Evolutionary conservation across 2,888 invertebrate species (phyloP), one percentile per base, ranked within the genome.

Genomic region (Apamea monoglypha): DNA sequence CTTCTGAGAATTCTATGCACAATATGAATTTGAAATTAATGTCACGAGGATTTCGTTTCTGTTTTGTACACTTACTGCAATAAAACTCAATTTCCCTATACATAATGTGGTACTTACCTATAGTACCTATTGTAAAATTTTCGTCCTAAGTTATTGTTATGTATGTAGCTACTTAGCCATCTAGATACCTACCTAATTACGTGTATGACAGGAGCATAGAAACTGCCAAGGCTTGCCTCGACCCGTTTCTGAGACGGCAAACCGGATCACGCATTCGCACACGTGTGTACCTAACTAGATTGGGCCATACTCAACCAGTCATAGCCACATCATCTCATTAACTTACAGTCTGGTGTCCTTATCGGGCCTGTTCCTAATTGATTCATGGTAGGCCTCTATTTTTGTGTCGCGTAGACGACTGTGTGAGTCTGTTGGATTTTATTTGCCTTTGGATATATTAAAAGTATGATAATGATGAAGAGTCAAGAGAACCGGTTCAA

Each of bases 201-300:
- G 16, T n/a, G 25, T 29, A 66, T 74, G 68, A 71, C 76, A 76
- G 78, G 82, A 80, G 40, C 53, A 76, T 77, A 77, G 71, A 71
- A 71, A 70, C 80, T 66, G 71, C 67, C 85, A 78, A 84, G 87
- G 81, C 77, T 80, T 80, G 84, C 92, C 93, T 93, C 93, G 93
- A 93, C 93, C 93, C 82, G 91, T 91, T 92, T 92, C 88, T 85
- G 80, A 78, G 85, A 83, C 86, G 86, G 78, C 89, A 91, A 94
- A 94, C 94, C 93, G 93, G 93, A 92, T 92, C 92, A 92, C 91
- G 76, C 88, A 90, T 83, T 84, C 70, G 64, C 82, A 83, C 86
- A 82, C 85, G 88, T 90, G 90, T 90, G 84, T 85, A 64, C 36
- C 64, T 64, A 90, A 89, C 91, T 91, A 87, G 91, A 90, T 90